phyloP scores from a whole-genome alignment of 2,888 invertebrate species.

The Steinernema hermaphroditum region DNA sequence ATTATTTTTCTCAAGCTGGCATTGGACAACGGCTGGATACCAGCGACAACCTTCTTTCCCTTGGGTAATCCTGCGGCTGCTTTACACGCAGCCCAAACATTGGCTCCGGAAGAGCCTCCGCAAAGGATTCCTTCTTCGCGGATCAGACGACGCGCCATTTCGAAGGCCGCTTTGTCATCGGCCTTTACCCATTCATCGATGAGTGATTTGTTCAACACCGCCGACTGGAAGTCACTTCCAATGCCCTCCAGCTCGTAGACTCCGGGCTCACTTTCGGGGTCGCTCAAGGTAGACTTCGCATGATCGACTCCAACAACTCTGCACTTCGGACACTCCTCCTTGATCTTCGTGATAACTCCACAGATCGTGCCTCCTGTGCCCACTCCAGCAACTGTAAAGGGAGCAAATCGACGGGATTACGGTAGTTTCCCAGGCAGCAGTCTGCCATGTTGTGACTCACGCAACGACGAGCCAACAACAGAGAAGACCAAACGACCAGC shows the following conservation, averaged over 20 bases:
- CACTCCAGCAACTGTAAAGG: conserved; percentile 78
- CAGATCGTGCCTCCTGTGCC: conserved; percentile 92
- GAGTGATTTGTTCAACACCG: conserved; percentile 74
- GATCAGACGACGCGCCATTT: conserved; percentile 83
- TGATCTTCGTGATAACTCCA: conserved; percentile 75
- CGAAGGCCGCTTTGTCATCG: conserved; percentile 73
- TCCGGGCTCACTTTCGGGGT: conserved; percentile 70
- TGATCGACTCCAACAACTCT: conserved; percentile 47
- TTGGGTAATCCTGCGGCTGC: conserved; percentile 74
- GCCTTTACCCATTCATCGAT: conserved; percentile 71
- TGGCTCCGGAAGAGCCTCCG: conserved; percentile 22
- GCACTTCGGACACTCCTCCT: conserved; percentile 49
- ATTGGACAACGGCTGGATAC: too few relatives aligned
- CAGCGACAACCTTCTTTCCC: conserved; percentile 79
- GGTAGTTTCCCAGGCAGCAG: too few relatives aligned
- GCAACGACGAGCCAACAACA: too few relatives aligned
- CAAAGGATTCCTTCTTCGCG: conserved; percentile 83
- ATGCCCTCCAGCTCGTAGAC: conserved; percentile 86
- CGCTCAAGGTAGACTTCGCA: conserved; percentile 77
- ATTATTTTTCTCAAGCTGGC: too few relatives aligned
- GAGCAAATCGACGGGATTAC: too few relatives aligned
- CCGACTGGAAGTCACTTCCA: conserved; percentile 93
- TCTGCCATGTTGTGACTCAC: too few relatives aligned
- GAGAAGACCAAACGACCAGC: too few relatives aligned
- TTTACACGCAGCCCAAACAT: background rate